phyloP scores from a whole-genome alignment of 2,888 invertebrate genomes.

The Metellina segmentata region DNA sequence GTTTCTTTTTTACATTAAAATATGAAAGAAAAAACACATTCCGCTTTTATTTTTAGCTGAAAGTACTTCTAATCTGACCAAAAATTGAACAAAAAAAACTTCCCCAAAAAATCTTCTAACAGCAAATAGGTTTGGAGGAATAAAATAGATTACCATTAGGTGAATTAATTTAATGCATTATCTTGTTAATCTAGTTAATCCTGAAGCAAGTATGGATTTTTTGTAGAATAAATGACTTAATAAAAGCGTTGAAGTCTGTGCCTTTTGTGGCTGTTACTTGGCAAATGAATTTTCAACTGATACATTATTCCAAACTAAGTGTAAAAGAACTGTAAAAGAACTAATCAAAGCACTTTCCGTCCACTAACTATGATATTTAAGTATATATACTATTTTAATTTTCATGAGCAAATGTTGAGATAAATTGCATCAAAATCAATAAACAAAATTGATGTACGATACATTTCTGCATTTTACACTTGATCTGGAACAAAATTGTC shows the following conservation, averaged over 20 bases:
- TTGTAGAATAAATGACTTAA: background rate
- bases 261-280: constrained; percentile 70
- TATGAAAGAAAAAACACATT: constrained; percentile 30
- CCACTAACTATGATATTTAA: constrained; percentile 23
- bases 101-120: too few relatives aligned
- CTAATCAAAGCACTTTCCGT: constrained; percentile 45
- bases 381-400: constrained; percentile 1
- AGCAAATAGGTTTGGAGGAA: too few relatives aligned
- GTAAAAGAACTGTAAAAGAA: constrained; percentile 21
- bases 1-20: constrained; percentile 3
- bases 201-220: background rate
- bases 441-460: too few relatives aligned
- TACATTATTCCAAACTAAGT: constrained; percentile 11
- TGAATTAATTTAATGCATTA: too few relatives aligned
- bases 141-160: too few relatives aligned
- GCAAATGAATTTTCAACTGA: constrained; percentile 55
- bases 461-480: too few relatives aligned
- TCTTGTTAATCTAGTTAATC: background rate
- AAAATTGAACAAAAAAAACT: too few relatives aligned
- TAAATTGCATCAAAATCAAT: too few relatives aligned
- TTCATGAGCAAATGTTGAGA: background rate
- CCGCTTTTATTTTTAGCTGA: constrained; percentile 33
- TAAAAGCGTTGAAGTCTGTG: constrained; percentile 34
- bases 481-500: too few relatives aligned
- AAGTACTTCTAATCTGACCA: background rate